phyloP scores from a whole-genome alignment of 2,888 invertebrate genomes.

The Eurytoma californica region DNA sequence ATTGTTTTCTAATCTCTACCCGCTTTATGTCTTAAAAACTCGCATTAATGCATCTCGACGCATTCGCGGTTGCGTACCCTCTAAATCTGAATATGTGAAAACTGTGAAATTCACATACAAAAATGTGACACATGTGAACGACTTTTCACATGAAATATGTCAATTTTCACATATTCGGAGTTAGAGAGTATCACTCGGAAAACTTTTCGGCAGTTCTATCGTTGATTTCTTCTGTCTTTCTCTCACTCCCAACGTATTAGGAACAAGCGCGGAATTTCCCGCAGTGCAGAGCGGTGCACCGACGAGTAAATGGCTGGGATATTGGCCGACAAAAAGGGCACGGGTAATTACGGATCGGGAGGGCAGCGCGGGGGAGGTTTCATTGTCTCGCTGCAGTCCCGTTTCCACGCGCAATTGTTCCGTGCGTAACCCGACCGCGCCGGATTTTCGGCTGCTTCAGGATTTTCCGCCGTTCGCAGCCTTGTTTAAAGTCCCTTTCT shows the following conservation, averaged over 20 bases:
- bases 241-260: not conserved
- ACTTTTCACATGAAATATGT: too few species aligned
- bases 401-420: conserved; percentile 21
- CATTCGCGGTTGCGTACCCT: too few species aligned
- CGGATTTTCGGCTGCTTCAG: conserved; percentile 9
- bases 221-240: not conserved
- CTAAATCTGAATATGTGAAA: too few species aligned
- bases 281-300: not conserved
- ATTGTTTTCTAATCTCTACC: too few species aligned
- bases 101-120: too few species aligned
- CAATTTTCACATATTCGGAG: too few species aligned
- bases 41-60: too few species aligned
- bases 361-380: not conserved
- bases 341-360: conserved; percentile 27
- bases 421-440: conserved; percentile 1
- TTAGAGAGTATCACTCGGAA: conserved; percentile 18
- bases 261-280: conserved; percentile 8
- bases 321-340: conserved; percentile 19
- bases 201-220: conserved; percentile 10
- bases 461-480: conserved; percentile 23
- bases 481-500: conserved; percentile 28
- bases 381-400: conserved; percentile 25
- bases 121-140: too few species aligned
- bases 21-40: too few species aligned
- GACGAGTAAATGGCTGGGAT: conserved; percentile 27